Base-by-base conservation (phyloP, 2,888 invertebrate genomes). In the Apamea epomidion region DNA sequence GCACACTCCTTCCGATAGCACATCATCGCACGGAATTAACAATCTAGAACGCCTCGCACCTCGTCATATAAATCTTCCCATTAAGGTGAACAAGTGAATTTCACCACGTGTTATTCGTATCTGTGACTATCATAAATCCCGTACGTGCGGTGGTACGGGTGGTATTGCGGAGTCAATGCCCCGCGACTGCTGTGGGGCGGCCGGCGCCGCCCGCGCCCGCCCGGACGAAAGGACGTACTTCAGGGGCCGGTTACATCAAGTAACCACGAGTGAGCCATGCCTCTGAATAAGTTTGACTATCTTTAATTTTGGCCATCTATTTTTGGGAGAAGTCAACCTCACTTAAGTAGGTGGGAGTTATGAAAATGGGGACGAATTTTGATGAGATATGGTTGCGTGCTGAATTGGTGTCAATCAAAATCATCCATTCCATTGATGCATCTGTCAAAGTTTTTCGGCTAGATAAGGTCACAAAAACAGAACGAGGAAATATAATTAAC, bases 71-170 rank as follows among this genome's bases (percentile, higher is more conserved):
- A 92, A 92, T 93, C 92, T 90, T 81, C 78, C 90, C 84, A 91
- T 91, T 91, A 90, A 90, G 90, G 91, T 90, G 91, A 92, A 92
- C 91, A 91, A 93, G 91, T 91, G 91, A 93, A 92, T 92, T 92
- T 93, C 90, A 85, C 91, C 92, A 91, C 91, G 92, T 92, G 92
- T 92, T 92, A 89, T 90, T 88, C 89, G 89, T 90, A 90, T 91
- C 88, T 88, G 88, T 87, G 87, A 89, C 86, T 90, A 88, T 91
- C 90, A 93, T 94, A 94, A 93, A 94, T 93, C 90, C 85, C 84
- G 89, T 87, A 92, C 91, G 92, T 91, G 91, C 81, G 88, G 76
- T 77, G 84, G 84, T 87, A 79, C 85, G 90, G 88, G 77, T 81
- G 85, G 88, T 85, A 81, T 64, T 84, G 90, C 80, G 87, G 90